Percentiles rank a stretch among this genome's conserved stretches.
Evolutionary conservation across 2,113 vertebrate genomes (phyloP).

Genomic region (Callochromis pleurospilus): DNA sequence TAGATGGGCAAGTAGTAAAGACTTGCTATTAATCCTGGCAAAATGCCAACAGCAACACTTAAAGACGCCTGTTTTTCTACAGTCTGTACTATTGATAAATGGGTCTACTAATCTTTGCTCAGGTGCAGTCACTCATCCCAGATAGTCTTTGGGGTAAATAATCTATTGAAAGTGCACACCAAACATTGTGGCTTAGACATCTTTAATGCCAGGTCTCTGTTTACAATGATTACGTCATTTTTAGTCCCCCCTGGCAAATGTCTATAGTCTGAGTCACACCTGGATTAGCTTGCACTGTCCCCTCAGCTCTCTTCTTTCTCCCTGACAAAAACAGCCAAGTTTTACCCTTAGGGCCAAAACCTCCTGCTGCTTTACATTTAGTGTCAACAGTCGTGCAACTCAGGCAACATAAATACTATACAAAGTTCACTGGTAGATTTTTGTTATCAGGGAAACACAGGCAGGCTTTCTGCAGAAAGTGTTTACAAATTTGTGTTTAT

Average conservation of each 20-base stretch:
- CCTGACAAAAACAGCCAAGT: constrained; percentile 27
- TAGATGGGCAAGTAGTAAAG: not conserved
- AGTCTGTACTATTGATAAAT: not conserved
- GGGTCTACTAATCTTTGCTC: not conserved
- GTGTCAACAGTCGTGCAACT: constrained; percentile 1
- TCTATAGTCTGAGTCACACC: constrained; percentile 15
- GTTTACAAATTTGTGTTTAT: not conserved
- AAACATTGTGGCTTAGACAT: not conserved
- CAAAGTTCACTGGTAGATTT: constrained; percentile 15
- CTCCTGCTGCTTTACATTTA: constrained; percentile 29
- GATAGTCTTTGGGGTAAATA: not conserved
- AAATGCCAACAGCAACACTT: not conserved
- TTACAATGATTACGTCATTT: not conserved
- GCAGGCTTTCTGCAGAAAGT: not conserved
- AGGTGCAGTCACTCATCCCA: not conserved
- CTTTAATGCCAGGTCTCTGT: not conserved
- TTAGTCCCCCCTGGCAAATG: not conserved
- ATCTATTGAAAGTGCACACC: not conserved
- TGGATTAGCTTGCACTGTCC: constrained; percentile 7
- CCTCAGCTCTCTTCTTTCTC: not conserved
- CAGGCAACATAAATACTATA: not conserved
- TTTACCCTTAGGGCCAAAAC: constrained; percentile 2
- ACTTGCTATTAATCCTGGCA: not conserved
- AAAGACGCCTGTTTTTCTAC: not conserved
- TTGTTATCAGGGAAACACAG: not conserved